phyloP scores from a whole-genome alignment of 2,888 invertebrate species.

The Mesorhabditis belari region DNA sequence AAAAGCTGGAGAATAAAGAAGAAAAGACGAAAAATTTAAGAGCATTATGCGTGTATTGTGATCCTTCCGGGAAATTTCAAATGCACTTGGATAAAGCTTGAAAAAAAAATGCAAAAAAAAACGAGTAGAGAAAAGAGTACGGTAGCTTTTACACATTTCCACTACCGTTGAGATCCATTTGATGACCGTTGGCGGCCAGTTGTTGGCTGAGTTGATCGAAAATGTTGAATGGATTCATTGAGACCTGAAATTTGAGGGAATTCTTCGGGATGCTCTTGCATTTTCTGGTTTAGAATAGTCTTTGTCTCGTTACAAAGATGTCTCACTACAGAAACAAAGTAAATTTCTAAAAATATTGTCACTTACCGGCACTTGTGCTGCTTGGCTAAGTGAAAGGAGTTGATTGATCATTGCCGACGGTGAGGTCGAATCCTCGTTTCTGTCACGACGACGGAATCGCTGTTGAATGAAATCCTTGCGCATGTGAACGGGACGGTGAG shows the following conservation, averaged over 20 bases:
- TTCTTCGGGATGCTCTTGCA: too few species aligned
- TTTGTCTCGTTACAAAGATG: too few species aligned
- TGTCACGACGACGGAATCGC: slow-evolving; percentile 45
- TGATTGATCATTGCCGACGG: neutral
- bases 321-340: too few species aligned
- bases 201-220: neutral
- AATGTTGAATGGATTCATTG: neutral
- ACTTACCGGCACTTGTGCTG: neutral
- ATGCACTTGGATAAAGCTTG: too few species aligned
- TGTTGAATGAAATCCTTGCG: slow-evolving; percentile 52
- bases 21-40: neutral
- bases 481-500: slow-evolving; percentile 52
- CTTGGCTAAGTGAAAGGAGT: neutral
- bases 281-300: too few species aligned
- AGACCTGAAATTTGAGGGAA: neutral
- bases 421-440: slow-evolving; percentile 22
- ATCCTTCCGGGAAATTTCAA: too few species aligned
- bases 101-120: too few species aligned
- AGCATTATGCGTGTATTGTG: too few species aligned
- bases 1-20: neutral
- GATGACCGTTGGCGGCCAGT: neutral
- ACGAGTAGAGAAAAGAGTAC: too few species aligned
- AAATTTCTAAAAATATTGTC: neutral
- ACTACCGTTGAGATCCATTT: neutral
- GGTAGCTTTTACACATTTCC: neutral